Conservation (phyloP, 2,113 vertebrate genomes). For the Sorex araneus region DNA sequence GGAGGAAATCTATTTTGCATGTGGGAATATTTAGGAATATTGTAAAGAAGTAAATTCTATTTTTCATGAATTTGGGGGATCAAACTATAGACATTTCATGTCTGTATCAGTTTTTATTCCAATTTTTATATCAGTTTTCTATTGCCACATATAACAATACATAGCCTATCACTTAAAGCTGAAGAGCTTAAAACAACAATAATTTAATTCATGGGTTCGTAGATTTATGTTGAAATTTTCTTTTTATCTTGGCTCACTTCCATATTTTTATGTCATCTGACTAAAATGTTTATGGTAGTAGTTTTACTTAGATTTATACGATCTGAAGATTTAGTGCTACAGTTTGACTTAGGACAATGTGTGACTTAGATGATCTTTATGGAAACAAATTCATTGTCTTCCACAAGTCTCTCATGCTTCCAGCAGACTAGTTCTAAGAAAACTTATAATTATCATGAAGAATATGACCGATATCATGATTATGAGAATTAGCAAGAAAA, state of each 20-base stretch:
- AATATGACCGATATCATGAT: neutral
- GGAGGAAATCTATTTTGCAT: neutral
- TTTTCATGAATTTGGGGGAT: neutral
- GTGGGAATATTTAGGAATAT: too few relatives aligned
- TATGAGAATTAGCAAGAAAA: neutral
- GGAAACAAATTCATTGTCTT: neutral
- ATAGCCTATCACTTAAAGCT: neutral
- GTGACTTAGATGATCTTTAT: neutral
- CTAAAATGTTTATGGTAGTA: neutral
- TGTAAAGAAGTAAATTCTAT: too few relatives aligned
- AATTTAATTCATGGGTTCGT: neutral
- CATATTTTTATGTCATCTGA: neutral
- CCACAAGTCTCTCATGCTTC: neutral
- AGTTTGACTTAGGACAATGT: neutral
- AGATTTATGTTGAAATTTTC: conserved; percentile 7
- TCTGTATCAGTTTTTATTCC: neutral
- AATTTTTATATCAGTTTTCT: neutral
- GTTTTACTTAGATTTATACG: neutral
- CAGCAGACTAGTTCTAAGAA: neutral
- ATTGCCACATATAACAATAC: neutral
- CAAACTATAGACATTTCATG: neutral
- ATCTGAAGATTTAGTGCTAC: too few relatives aligned
- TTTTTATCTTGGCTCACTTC: neutral
- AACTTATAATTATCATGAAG: neutral
- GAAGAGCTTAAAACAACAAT: neutral